Percentiles rank a stretch among this genome's conserved stretches.
Conservation (phyloP, 2,113 vertebrate species). For the Platycercus adscitus region DNA sequence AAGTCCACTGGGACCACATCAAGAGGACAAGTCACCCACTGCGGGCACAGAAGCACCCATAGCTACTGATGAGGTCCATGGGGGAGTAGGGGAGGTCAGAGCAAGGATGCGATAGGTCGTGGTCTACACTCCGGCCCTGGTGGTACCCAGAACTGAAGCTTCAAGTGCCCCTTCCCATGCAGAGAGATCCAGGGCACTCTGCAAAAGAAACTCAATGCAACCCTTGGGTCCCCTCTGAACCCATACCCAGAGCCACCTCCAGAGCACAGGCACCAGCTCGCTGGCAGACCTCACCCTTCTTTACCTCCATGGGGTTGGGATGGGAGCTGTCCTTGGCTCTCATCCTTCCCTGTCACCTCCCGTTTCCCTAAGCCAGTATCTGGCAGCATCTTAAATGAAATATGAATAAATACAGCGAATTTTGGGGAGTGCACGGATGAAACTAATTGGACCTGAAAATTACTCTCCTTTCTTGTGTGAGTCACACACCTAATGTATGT, state of each 20-base stretch:
- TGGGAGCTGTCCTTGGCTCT: not conserved
- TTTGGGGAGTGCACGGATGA: not conserved
- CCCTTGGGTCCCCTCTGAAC: not conserved
- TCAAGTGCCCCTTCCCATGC: accelerated
- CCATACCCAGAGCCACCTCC: not conserved
- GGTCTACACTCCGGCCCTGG: not conserved
- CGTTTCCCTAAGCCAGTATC: not conserved
- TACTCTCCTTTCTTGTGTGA: not conserved
- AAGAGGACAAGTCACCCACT: not conserved
- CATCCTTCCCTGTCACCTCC: not conserved
- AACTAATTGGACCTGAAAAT: conserved; percentile 27
- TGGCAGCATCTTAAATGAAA: not conserved
- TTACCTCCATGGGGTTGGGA: not conserved
- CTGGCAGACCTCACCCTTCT: not conserved
- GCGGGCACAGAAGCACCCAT: not conserved
- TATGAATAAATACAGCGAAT: not conserved
- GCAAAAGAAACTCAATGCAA: not conserved
- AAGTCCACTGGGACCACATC: not conserved
- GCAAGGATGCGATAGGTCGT: not conserved
- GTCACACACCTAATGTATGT: conserved; percentile 13
- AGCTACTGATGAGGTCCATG: not conserved
- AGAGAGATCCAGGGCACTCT: not conserved
- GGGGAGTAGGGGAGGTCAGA: not conserved
- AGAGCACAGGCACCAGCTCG: accelerated
- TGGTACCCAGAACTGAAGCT: not conserved